A percentile compares a stretch with the other conserved stretches of the same genome.
These are phyloP conservation scores for Vulpes ferrilata DNA, from an alignment of 2,113 vertebrate species.

Conservation along the genomic window DNA sequence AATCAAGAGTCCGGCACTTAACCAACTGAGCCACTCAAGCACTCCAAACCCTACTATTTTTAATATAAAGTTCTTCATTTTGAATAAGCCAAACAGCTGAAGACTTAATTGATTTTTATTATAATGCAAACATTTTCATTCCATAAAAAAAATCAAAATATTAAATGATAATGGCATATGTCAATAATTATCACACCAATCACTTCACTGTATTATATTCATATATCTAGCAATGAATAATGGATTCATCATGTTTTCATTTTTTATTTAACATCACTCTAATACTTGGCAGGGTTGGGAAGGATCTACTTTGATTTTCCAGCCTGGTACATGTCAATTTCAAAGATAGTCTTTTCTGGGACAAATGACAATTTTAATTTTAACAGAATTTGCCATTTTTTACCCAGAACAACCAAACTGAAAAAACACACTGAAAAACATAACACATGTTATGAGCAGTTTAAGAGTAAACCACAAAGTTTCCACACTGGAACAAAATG, in stretches of 20 bases:
- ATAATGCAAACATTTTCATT: not conserved
- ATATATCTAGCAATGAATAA: slow-evolving; percentile 64
- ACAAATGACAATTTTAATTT: not conserved
- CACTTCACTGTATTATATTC: slow-evolving; percentile 44
- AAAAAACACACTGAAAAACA: not conserved
- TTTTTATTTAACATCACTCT: not conserved
- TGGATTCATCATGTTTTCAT: not conserved
- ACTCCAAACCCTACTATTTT: not conserved
- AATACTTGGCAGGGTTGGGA: not conserved
- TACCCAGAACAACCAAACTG: not conserved
- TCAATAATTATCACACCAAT: not conserved
- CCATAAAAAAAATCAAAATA: not conserved
- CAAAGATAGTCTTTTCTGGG: not conserved
- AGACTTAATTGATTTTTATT: not conserved
- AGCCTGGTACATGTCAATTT: not conserved
- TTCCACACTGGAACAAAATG: not conserved
- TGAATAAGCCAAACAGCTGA: slow-evolving; percentile 22
- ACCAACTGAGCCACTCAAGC: not conserved
- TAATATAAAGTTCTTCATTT: not conserved
- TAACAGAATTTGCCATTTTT: not conserved
- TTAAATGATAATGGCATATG: not conserved
- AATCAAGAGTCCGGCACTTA: not conserved
- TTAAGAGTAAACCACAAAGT: not conserved
- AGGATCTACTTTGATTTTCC: not conserved
- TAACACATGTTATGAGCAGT: not conserved